A percentile compares a stretch with the other conserved stretches of the same genome.
Conservation (phyloP, 2,888 invertebrate species). For the Cosmia trapezina region DNA sequence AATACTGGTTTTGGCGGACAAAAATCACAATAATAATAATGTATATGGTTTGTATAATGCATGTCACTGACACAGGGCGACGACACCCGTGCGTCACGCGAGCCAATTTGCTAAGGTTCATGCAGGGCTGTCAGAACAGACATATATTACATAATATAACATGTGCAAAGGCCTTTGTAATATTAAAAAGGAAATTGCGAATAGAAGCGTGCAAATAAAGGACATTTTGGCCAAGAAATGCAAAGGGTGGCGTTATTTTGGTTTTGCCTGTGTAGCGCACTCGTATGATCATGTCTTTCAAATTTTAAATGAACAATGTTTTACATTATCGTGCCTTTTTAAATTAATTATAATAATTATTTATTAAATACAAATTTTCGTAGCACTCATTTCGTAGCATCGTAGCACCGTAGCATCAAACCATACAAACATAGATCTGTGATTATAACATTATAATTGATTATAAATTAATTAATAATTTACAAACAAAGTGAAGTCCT, state of each 20-base stretch:
- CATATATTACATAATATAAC: background rate
- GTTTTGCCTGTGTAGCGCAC: background rate
- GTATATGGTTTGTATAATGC: slow-evolving; percentile 29
- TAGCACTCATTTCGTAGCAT: background rate
- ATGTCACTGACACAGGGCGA: slow-evolving; percentile 52
- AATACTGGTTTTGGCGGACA: background rate
- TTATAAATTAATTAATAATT: background rate
- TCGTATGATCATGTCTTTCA: background rate
- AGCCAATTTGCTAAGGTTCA: slow-evolving; percentile 47
- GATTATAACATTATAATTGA: background rate
- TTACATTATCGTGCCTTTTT: background rate
- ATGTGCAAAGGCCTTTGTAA: background rate
- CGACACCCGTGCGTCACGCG: slow-evolving; percentile 55
- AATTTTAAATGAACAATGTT: background rate
- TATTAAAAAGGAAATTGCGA: slow-evolving; percentile 15
- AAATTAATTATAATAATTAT: background rate
- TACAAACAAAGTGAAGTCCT: background rate
- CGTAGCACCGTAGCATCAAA: background rate
- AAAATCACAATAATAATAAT: slow-evolving; percentile 28
- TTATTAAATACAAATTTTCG: background rate
- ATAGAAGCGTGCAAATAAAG: background rate
- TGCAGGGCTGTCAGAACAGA: slow-evolving; percentile 34
- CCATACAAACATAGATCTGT: background rate
- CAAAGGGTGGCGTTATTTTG: background rate
- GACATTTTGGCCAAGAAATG: background rate